Percentiles rank a stretch among this genome's conserved stretches.
These are phyloP conservation scores for Aporrectodea caliginosa DNA, from an alignment of 1,140 invertebrate genomes.

Conservation along the genomic window DNA sequence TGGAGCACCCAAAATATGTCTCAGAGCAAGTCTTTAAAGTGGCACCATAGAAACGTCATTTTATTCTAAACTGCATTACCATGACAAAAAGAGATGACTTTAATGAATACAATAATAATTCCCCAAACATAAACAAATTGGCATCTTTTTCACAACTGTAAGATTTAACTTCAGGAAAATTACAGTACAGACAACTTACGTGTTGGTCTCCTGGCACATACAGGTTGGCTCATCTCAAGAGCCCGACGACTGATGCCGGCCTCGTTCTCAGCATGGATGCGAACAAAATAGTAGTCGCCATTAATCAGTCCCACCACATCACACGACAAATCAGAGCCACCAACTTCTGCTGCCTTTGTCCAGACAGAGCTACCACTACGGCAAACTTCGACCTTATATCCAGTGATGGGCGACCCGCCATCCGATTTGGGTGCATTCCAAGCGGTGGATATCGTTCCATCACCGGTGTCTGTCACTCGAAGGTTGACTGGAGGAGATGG, in stretches of 20 bases:
- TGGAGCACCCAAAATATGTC: too few relatives aligned
- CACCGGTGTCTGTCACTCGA: constrained; percentile 88
- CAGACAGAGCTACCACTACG: constrained; percentile 65
- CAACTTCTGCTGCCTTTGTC: background rate
- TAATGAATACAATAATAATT: too few relatives aligned
- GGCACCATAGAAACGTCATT: too few relatives aligned
- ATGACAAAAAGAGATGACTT: constrained; percentile 16
- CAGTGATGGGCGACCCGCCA: constrained; percentile 68
- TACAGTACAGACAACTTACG: too few relatives aligned
- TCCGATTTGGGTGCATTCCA: constrained; percentile 76
- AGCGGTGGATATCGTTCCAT: constrained; percentile 77
- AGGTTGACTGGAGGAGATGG: constrained; percentile 76
- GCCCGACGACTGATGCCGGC: constrained; percentile 8
- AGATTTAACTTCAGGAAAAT: too few relatives aligned
- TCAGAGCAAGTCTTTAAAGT: too few relatives aligned
- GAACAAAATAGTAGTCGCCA: constrained; percentile 25
- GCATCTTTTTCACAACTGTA: too few relatives aligned
- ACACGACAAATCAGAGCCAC: too few relatives aligned
- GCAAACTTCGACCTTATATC: constrained; percentile 61
- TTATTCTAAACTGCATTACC: too few relatives aligned
- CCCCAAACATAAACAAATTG: too few relatives aligned
- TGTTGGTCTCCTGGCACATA: constrained; percentile 84
- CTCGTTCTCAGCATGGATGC: constrained; percentile 19
- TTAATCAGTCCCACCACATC: constrained; percentile 3
- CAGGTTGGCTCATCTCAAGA: constrained; percentile 12